Percentiles rank a stretch among this genome's conserved stretches.
phyloP scores from a whole-genome alignment of 2,113 vertebrate genomes.

The Paratilapia polleni region DNA sequence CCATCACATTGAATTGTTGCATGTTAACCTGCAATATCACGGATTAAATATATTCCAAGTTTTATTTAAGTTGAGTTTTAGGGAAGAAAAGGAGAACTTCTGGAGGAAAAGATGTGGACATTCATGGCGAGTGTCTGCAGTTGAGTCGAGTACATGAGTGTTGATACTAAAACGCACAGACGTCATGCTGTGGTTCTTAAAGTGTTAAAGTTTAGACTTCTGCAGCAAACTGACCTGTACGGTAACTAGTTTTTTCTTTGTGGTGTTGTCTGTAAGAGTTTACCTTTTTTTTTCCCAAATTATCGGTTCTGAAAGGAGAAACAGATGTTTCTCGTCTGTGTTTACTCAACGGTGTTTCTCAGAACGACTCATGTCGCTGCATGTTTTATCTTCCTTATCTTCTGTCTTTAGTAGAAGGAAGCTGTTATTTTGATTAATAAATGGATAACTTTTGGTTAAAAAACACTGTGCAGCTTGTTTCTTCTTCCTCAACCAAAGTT shows the following conservation, averaged over 20 bases:
- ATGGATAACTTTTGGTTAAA: slow-evolving; percentile 48
- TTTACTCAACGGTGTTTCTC: slow-evolving; percentile 31
- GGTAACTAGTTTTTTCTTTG: background rate
- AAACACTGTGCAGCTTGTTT: background rate
- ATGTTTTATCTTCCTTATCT: slow-evolving; percentile 61
- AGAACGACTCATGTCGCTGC: slow-evolving; percentile 49
- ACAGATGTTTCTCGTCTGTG: background rate
- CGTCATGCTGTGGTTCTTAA: background rate
- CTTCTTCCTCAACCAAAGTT: background rate
- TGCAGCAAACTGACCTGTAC: background rate
- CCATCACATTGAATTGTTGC: background rate
- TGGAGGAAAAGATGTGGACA: background rate
- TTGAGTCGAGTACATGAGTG: background rate
- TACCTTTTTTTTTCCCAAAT: background rate
- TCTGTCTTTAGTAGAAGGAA: slow-evolving; percentile 58
- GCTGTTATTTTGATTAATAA: slow-evolving; percentile 76
- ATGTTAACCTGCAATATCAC: background rate
- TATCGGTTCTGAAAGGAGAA: background rate
- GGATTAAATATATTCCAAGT: rapidly evolving
- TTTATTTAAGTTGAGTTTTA: background rate
- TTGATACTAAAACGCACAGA: background rate
- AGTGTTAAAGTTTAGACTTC: slow-evolving; percentile 32
- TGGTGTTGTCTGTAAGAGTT: slow-evolving; percentile 36
- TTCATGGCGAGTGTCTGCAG: rapidly evolving
- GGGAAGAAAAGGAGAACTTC: background rate